Conservation (phyloP, 37 sponge, comb jelly and placozoan genomes). For the Cladorhizidae sp. region DNA sequence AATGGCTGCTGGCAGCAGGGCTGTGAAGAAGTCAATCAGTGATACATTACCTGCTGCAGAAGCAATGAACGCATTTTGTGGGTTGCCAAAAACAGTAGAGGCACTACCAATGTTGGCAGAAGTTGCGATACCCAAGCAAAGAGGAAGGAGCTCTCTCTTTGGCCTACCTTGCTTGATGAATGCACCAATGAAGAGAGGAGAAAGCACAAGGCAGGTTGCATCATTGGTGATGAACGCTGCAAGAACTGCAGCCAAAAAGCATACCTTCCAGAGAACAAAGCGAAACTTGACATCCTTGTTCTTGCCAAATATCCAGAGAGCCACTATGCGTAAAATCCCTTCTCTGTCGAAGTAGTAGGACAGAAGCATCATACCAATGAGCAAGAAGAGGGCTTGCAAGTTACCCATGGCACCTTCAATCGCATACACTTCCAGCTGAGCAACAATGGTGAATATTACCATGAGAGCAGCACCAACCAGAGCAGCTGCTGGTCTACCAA, state of each 20-base stretch:
- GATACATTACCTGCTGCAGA: constrained; percentile 46
- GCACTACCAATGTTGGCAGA: constrained; percentile 91
- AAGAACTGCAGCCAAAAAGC: constrained; percentile 63
- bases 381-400: constrained; percentile 77
- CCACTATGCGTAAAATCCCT: constrained; percentile 61
- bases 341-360: constrained; percentile 86
- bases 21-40: constrained; percentile 67
- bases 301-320: constrained; percentile 53
- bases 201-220: constrained; percentile 74
- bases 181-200: constrained; percentile 72
- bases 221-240: constrained; percentile 91
- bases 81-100: constrained; percentile 89
- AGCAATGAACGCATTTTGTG: constrained; percentile 91
- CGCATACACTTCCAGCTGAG: constrained; percentile 71
- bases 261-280: constrained; percentile 77
- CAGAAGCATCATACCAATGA: constrained; percentile 91
- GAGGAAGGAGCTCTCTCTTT: constrained; percentile 58
- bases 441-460: constrained; percentile 75
- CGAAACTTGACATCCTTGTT: constrained; percentile 35
- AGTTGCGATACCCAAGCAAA: constrained; percentile 81
- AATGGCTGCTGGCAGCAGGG: constrained; percentile 69
- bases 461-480: constrained; percentile 76
- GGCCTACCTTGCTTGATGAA: constrained; percentile 61
- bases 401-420: constrained; percentile 68
- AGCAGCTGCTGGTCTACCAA: constrained; percentile 81